A percentile compares a stretch with the other conserved stretches of the same genome.
phyloP scores from a whole-genome alignment of 1,140 invertebrate genomes.

The Temnothorax nylanderi region DNA sequence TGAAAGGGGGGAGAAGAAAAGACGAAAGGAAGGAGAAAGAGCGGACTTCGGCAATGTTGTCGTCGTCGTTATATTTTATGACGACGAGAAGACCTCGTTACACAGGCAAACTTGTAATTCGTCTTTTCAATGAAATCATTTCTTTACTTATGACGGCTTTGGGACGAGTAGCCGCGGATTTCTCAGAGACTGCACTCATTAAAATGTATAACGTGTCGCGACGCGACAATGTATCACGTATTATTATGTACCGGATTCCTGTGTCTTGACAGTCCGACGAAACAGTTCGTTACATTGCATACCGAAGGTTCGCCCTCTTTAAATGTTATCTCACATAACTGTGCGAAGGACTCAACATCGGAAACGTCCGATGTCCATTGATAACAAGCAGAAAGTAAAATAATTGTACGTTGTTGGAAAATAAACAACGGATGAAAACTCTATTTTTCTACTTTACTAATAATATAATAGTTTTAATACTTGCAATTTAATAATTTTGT shows the following conservation, averaged over 20 bases:
- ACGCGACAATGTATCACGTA: not conserved
- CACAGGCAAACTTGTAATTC: conserved; percentile 47
- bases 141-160: conserved; percentile 33
- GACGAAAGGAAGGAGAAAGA: not conserved
- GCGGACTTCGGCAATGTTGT: conserved; percentile 14
- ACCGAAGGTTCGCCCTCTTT: not conserved
- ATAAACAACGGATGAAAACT: not conserved
- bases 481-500: not conserved
- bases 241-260: conserved; percentile 11
- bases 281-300: not conserved
- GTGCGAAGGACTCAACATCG: not conserved
- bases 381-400: conserved; percentile 11
- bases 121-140: conserved; percentile 52
- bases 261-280: not conserved
- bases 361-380: not conserved
- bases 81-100: conserved; percentile 52
- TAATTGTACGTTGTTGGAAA: not conserved
- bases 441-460: not conserved
- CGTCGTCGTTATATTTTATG: conserved; percentile 48
- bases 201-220: conserved; percentile 19
- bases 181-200: conserved; percentile 26
- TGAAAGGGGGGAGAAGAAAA: not conserved
- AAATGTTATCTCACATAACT: conserved; percentile 23
- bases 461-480: not conserved
- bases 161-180: not conserved